Base-by-base conservation (phyloP, 2,113 vertebrate species). In the Tragulus kanchil region DNA sequence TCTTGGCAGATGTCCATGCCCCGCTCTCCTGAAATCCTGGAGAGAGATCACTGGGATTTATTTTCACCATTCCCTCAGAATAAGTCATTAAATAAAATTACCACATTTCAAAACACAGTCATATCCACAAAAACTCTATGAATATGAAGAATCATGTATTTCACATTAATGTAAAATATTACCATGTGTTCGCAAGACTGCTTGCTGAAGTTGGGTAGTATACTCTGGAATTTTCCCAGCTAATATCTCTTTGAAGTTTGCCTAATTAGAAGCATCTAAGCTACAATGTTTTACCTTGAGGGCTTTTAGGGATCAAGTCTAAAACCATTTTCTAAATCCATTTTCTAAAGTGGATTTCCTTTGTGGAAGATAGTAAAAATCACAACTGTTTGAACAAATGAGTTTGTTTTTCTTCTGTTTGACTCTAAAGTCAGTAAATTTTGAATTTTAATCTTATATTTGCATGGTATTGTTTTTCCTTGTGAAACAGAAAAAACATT, bases 401-500 rank as follows among this genome's bases (percentile, higher is more conserved):
- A 77, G 13, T 93, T 71, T 87, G 36, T 84, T 95, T 94, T 95
- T 79, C 65, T 95, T 89, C 45, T 94, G 13, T 90, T 95, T 90
- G 69, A 88, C 12, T 86, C 86, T 69, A 83, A 45, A 73, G 54
- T 75, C 45, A 86, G 59, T 82, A 73, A 75, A 94, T 21, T 96
- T 79, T 90, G 31, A 93, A 91, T 95, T 92, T 94, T 50, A 82
- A 71, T 52, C 77, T 90, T 81, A 91, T 28, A 89, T 94, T 93
- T 97, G n/a, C 23, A 5, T 67, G 36, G 9, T 71, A 8, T 54
- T 28, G 64, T 42, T 69, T 85, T 77, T 15, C 28, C 50, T 61
- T 67, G 62, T 78, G 71, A 91, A 83, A 75, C 10, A 95, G 73
- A 90, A 94, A 36, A 90, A 89, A 64, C 64, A 69, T 12, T 82